phyloP scores from a whole-genome alignment of 2,797 vertebrate genomes.

The Cyclura pinguis region DNA sequence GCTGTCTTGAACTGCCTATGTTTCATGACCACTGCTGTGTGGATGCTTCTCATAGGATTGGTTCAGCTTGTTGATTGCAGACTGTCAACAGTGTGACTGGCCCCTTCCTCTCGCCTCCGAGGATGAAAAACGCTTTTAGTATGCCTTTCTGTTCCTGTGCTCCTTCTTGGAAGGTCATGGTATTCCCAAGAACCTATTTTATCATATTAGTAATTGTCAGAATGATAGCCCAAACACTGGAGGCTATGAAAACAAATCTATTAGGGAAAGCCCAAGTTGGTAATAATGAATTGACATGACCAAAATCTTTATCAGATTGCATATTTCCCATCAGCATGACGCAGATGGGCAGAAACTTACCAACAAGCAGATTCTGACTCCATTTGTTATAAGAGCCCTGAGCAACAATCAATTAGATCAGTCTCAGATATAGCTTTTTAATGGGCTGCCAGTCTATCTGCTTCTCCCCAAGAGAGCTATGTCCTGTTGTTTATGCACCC shows the following conservation, averaged over 20 bases:
- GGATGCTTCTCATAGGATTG: slow-evolving; percentile 31
- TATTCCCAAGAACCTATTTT: slow-evolving; percentile 72
- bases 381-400: not conserved
- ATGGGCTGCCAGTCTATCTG: not conserved
- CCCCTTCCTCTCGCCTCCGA: not conserved
- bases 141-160: slow-evolving; percentile 48
- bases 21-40: slow-evolving; percentile 32
- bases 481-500: not conserved
- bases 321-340: not conserved
- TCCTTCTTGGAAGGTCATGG: slow-evolving; percentile 61
- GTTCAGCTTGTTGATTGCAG: slow-evolving; percentile 32
- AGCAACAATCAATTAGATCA: slow-evolving; percentile 14
- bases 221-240: slow-evolving; percentile 62
- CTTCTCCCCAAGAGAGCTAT: not conserved
- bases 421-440: not conserved
- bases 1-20: slow-evolving; percentile 4
- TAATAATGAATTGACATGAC: slow-evolving; percentile 74
- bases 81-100: slow-evolving; percentile 43
- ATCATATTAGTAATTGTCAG: slow-evolving; percentile 70
- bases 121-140: slow-evolving; percentile 60
- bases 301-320: slow-evolving; percentile 61
- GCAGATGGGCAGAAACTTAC: not conserved
- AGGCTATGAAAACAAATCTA: slow-evolving; percentile 75
- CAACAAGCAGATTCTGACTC: not conserved
- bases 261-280: slow-evolving; percentile 55